Evolutionary conservation across 2,113 vertebrate species (phyloP).

Genomic region (Eubucco bourcierii): DNA sequence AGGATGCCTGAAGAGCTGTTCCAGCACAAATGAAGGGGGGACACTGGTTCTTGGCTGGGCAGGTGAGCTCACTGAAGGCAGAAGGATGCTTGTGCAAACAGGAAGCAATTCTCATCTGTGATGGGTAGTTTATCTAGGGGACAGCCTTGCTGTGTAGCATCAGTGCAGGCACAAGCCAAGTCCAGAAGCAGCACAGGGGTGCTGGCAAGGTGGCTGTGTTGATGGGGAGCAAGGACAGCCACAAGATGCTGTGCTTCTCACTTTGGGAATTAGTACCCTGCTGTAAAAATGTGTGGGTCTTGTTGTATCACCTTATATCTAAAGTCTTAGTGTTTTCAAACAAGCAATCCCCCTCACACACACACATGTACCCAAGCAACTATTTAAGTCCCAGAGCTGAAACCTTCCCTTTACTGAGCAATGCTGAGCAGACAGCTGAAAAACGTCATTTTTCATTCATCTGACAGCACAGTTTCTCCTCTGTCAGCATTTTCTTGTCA

Average conservation of each 20-base stretch:
- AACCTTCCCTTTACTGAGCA: background rate
- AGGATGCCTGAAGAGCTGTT: background rate
- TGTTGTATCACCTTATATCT: background rate
- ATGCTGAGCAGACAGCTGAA: background rate
- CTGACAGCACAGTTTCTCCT: background rate
- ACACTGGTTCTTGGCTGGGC: background rate
- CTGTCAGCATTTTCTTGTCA: constrained; percentile 20
- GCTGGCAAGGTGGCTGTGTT: background rate
- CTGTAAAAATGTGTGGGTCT: background rate
- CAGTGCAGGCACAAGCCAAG: rapidly evolving
- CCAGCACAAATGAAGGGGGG: background rate
- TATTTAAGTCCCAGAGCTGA: background rate
- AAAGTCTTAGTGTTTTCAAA: background rate
- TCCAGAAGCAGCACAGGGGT: background rate
- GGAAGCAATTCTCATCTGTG: background rate
- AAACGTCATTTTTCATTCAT: constrained; percentile 20
- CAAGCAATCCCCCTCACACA: background rate
- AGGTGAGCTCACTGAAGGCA: background rate
- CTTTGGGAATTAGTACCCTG: background rate
- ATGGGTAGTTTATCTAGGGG: background rate
- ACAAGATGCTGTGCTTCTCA: background rate
- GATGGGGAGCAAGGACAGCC: background rate
- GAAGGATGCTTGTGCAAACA: background rate
- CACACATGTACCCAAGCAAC: background rate
- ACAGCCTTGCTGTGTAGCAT: background rate